Base-by-base conservation (phyloP, 2,888 invertebrate genomes). In the Gari tellinella region DNA sequence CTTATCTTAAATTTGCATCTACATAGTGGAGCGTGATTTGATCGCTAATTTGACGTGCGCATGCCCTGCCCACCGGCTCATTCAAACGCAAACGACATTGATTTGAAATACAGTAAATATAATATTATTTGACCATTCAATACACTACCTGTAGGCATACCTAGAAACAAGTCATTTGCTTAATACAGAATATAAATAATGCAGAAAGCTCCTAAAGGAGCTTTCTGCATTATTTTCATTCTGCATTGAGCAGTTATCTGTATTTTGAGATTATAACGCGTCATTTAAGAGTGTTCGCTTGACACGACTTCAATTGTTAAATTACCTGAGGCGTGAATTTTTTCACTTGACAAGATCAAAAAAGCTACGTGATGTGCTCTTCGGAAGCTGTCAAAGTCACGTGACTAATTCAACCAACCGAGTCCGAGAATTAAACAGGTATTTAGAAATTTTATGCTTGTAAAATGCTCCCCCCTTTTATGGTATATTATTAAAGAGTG, bases 391-490 rank as follows among this genome's bases (percentile, higher is more conserved):
- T 56, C 52, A 19, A 31, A 23, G 41, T 69, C 74, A 74, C 68
- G 74, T 74, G 74, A 57, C 31, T 21, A 53, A 19, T 45, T 52
- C 38, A 64, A 52, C 74, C 74, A 74, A 74, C 68, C 60, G 56
- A 52, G 26, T 37, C 37, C 45, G 51, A 55, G 60, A 69, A 57
- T 63, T 69, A 56, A 40, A 38, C 51, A 43, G 12, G 62, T 58
- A 25, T 58, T 67, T 58, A 67, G 53, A 63, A 72, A 67, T 53
- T 67, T 58, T 67, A 73, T 67, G 64, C 49, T 51, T 55, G 45
- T 46, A 43, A 53, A 60, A 63, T 49, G 43, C 19, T 38, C 31
- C 31, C 31, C 53, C 53, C n/a, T n/a, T 64, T 69, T 46, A 69
- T 58, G 57, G 57, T 58, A 63, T 38, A 63, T 63, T 63, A 63